phyloP scores from a whole-genome alignment of 2,113 vertebrate species.

The Pelmatolapia mariae region DNA sequence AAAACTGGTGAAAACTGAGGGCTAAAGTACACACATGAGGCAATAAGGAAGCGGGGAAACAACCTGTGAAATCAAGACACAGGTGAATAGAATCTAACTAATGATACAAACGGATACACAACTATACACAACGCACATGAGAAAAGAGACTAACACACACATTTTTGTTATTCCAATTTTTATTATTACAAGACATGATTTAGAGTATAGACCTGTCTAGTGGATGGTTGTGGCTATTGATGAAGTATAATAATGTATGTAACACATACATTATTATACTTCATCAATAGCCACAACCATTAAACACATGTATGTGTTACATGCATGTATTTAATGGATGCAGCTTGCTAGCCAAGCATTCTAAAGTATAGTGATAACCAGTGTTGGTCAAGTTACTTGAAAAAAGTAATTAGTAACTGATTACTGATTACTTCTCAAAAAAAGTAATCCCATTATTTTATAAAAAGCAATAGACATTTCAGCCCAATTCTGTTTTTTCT shows the following conservation, averaged over 20 bases:
- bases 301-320: rapidly evolving
- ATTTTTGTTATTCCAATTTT: neutral
- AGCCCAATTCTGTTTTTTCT: neutral
- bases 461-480: rapidly evolving
- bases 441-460: neutral
- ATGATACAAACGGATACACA: neutral
- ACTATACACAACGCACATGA: neutral
- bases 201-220: neutral
- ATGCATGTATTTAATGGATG: rapidly evolving
- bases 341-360: neutral
- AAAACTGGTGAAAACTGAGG: rapidly evolving
- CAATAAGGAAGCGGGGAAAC: neutral
- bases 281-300: no score
- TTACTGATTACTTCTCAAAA: neutral
- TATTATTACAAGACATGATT: neutral
- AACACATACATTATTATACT: no score
- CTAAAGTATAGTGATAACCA: neutral
- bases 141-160: rapidly evolving
- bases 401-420: neutral
- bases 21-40: neutral
- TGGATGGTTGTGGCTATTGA: neutral
- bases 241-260: neutral
- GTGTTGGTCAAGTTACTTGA: neutral
- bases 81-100: neutral
- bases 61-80: neutral